Conservation (phyloP, 2,888 invertebrate genomes). For the Drosophila barbarae region DNA sequence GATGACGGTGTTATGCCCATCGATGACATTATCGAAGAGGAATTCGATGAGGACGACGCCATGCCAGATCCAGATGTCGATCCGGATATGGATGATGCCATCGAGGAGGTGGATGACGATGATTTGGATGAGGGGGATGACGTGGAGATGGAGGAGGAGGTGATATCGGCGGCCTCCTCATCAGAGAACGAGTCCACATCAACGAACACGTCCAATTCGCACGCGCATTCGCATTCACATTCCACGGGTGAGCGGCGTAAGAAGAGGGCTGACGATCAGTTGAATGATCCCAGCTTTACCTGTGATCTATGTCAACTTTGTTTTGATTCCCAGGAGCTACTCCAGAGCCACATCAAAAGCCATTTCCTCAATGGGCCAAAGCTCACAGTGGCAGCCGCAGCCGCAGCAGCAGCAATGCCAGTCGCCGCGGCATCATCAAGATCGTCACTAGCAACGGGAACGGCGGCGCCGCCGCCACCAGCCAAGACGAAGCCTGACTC, state of each 20-base stretch:
- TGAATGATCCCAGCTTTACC: slow-evolving; percentile 70
- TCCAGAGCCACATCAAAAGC: slow-evolving; percentile 79
- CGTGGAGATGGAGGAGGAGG: slow-evolving; percentile 38
- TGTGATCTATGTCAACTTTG: slow-evolving; percentile 80
- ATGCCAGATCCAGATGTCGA: slow-evolving; percentile 26
- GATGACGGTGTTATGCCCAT: slow-evolving; percentile 43
- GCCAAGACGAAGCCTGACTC: slow-evolving; percentile 43
- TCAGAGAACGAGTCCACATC: slow-evolving; percentile 58
- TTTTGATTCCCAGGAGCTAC: slow-evolving; percentile 77
- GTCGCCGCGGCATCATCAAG: neutral
- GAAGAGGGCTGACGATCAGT: slow-evolving; percentile 52
- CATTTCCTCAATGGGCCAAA: slow-evolving; percentile 79
- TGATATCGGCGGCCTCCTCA: slow-evolving; percentile 47
- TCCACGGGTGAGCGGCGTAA: slow-evolving; percentile 67
- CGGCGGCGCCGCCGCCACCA: neutral
- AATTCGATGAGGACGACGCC: slow-evolving; percentile 49
- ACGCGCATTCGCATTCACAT: slow-evolving; percentile 58
- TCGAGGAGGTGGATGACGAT: slow-evolving; percentile 49
- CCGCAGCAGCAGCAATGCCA: neutral
- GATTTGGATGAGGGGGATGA: slow-evolving; percentile 42
- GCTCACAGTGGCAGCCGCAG: slow-evolving; percentile 16
- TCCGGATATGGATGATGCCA: slow-evolving; percentile 40
- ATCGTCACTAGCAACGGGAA: slow-evolving; percentile 1
- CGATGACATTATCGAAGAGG: slow-evolving; percentile 63
- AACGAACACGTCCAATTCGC: slow-evolving; percentile 55